Base-by-base conservation (phyloP, 2,888 invertebrate species). In the Xylota sylvarum region DNA sequence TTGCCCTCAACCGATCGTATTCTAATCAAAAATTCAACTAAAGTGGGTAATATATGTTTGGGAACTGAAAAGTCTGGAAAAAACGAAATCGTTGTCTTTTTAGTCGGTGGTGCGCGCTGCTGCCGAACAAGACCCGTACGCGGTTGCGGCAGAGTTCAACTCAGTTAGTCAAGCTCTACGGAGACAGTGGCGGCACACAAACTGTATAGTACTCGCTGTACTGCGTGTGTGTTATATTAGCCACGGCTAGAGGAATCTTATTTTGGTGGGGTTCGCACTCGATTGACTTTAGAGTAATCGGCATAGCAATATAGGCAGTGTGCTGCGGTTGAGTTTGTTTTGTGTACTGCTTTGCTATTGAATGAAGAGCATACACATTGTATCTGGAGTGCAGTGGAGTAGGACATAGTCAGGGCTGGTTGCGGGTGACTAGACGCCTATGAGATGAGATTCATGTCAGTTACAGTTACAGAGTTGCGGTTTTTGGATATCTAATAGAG, bases 11-110 rank as follows among this genome's bases (percentile, higher is more conserved):
- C 88, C 79, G 87, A 87, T 87, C 87, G 81, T 85, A 88, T 88
- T 88, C 85, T 88, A 83, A 88, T 88, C 80, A 88, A 88, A 86
- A 74, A 70, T 77, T 67, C 85, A 83, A 88, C 88, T 88, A 83
- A 88, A 81, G 70, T 62, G 64, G 72, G 65, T 78, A 79, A 82
- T 40, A 69, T 81, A 77, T 48, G 73, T 80, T 73, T 73, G 76
- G 69, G 70, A 52, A 73, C 72, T 76, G 73, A 74, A 79, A 83
- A 76, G 30, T 60, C 60, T 14, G 58, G 23, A 78, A 72, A 35
- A 46, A 50, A 46, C 37, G 30, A 14, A 77, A 30, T 32, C 27
- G 27, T 78, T 43, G 50, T 32, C 48, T 23, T 23, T 23, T 23
- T 23, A 23, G 60, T 76, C 10, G 65, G 17, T 69, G 17, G 40